These are phyloP conservation scores for Syngnathus rostellatus DNA, from an alignment of 2,797 vertebrate genomes.

Conservation along the genomic window DNA sequence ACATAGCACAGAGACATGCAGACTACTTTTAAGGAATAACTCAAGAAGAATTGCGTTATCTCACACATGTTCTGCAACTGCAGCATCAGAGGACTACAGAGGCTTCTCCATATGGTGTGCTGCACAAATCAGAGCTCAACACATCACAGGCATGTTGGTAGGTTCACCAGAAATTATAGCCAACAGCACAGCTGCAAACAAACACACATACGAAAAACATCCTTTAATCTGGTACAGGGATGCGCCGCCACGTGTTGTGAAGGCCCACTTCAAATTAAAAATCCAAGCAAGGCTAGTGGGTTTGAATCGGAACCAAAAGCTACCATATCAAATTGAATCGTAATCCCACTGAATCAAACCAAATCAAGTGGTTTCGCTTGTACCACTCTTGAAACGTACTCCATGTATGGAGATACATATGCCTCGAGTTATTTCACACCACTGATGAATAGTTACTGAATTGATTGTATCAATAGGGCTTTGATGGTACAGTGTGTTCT, in stretches of 20 bases:
- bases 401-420: no score
- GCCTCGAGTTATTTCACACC: no score
- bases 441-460: no score
- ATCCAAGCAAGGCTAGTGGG: no score
- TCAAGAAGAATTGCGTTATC: constrained; percentile 45
- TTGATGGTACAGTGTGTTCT: background rate
- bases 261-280: no score
- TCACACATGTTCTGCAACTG: constrained; percentile 41
- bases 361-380: no score
- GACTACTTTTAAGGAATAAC: constrained; percentile 10
- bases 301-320: no score
- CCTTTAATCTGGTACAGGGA: background rate
- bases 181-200: constrained; percentile 12
- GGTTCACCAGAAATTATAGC: constrained; percentile 15
- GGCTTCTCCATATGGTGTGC: constrained; percentile 28
- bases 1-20: background rate
- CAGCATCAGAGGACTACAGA: constrained; percentile 18
- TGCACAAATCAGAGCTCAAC: constrained; percentile 17
- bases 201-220: constrained; percentile 1
- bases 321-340: no score
- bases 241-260: no score
- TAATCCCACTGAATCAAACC: no score
- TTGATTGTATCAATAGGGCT: no score
- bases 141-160: constrained; percentile 12
- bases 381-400: no score